These are phyloP conservation scores for Melanotaenia duboulayi DNA, from an alignment of 2,113 vertebrate genomes.

Conservation along the genomic window DNA sequence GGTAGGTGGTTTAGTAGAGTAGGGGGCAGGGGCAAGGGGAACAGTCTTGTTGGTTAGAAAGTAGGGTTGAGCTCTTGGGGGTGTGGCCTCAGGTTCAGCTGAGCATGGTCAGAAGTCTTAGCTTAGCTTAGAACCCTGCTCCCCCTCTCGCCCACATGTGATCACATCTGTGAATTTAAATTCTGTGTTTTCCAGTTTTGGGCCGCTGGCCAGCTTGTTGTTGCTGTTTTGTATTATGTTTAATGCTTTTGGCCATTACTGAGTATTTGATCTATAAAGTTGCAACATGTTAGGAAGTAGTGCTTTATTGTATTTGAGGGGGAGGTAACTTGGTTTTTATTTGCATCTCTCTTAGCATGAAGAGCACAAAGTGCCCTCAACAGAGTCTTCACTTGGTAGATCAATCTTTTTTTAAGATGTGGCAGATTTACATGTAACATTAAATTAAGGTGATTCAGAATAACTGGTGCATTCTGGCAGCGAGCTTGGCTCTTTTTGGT, in stretches of 20 bases:
- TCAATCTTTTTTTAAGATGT: constrained; percentile 33
- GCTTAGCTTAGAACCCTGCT: constrained; percentile 49
- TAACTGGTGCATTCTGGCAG: constrained; percentile 38
- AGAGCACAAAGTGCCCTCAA: neutral
- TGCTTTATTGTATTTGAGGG: too few relatives aligned
- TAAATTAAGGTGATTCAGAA: constrained; percentile 38
- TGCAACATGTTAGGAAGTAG: too few relatives aligned
- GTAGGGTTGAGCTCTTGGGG: constrained; percentile 74
- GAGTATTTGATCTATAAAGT: neutral
- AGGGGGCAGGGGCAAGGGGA: constrained; percentile 44
- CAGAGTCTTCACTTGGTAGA: constrained; percentile 26
- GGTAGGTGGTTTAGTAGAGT: constrained; percentile 63
- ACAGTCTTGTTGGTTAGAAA: constrained; percentile 69
- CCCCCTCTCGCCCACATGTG: constrained; percentile 49
- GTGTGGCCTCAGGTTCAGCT: constrained; percentile 60
- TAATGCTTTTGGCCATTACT: too few relatives aligned
- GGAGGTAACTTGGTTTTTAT: neutral
- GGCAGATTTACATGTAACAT: constrained; percentile 20
- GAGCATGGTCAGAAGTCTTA: constrained; percentile 68
- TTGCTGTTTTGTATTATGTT: too few relatives aligned
- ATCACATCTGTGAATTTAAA: constrained; percentile 57
- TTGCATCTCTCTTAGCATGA: neutral
- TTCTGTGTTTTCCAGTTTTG: constrained; percentile 16
- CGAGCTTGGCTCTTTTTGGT: constrained; percentile 31
- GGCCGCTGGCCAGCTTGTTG: neutral